Conservation (phyloP, 1,140 invertebrate genomes). For the Anoplolepis gracilipes region DNA sequence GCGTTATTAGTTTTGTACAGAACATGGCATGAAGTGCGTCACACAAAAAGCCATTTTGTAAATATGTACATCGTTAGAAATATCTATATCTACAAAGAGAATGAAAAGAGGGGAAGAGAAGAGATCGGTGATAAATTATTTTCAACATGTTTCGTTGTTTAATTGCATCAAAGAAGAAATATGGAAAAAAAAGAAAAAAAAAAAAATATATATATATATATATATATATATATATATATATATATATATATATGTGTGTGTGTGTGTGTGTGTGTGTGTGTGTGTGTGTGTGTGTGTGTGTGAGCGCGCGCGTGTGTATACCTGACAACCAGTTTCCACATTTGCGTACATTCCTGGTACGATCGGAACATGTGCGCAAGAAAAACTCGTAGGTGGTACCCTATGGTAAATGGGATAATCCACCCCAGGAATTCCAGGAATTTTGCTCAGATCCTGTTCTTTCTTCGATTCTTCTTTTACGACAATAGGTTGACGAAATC, state of each 20-base stretch:
- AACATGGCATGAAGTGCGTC: background rate
- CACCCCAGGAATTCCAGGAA: constrained; percentile 91
- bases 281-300: background rate
- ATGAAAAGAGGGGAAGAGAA: no score
- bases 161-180: no score
- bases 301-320: constrained; percentile 72
- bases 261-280: background rate
- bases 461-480: constrained; percentile 85
- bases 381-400: constrained; percentile 92
- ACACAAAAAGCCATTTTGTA: background rate
- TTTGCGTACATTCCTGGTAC: constrained; percentile 95
- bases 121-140: background rate
- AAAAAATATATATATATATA: no score
- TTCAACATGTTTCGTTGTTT: no score
- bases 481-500: constrained; percentile 71
- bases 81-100: background rate
- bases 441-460: constrained; percentile 91
- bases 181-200: no score
- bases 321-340: constrained; percentile 94
- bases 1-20: background rate
- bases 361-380: constrained; percentile 91
- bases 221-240: no score
- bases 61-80: background rate
- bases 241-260: background rate
- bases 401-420: constrained; percentile 92